A percentile compares a stretch with the other conserved stretches of the same genome.
phyloP scores from a whole-genome alignment of 2,888 invertebrate species.

The Beris morrisii region DNA sequence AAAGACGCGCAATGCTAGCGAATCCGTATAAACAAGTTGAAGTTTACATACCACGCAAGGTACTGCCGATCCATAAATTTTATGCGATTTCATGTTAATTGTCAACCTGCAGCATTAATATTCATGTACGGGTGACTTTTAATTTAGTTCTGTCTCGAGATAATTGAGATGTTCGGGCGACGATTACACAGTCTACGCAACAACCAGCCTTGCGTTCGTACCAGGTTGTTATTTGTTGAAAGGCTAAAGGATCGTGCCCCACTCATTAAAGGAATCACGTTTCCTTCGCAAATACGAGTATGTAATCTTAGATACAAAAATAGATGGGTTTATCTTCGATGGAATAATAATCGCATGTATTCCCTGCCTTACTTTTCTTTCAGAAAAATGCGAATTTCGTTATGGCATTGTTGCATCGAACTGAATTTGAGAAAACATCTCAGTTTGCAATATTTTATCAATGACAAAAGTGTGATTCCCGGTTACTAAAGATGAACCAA shows the following conservation, averaged over 20 bases:
- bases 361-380: too few species aligned
- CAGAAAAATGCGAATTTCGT: too few species aligned
- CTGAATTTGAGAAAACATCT: too few species aligned
- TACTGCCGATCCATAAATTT: conserved; percentile 31
- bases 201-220: not conserved
- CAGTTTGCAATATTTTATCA: too few species aligned
- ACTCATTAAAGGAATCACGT: conserved; percentile 14
- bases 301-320: too few species aligned
- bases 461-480: too few species aligned
- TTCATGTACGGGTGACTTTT: conserved; percentile 44
- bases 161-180: conserved; percentile 33
- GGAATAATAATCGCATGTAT: too few species aligned
- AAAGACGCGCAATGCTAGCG: not conserved
- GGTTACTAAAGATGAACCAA: too few species aligned
- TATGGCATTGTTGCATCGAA: too few species aligned
- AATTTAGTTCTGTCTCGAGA: conserved; percentile 41
- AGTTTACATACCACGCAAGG: conserved; percentile 24
- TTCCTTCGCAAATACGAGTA: too few species aligned
- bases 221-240: conserved; percentile 5
- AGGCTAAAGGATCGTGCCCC: conserved; percentile 14
- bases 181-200: conserved; percentile 23
- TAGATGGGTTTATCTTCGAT: too few species aligned
- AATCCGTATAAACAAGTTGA: conserved; percentile 21
- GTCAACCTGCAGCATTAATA: conserved; percentile 43
- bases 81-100: conserved; percentile 41